These are phyloP conservation scores for Corvus hawaiiensis DNA, from an alignment of 2,113 vertebrate species.

Conservation along the genomic window DNA sequence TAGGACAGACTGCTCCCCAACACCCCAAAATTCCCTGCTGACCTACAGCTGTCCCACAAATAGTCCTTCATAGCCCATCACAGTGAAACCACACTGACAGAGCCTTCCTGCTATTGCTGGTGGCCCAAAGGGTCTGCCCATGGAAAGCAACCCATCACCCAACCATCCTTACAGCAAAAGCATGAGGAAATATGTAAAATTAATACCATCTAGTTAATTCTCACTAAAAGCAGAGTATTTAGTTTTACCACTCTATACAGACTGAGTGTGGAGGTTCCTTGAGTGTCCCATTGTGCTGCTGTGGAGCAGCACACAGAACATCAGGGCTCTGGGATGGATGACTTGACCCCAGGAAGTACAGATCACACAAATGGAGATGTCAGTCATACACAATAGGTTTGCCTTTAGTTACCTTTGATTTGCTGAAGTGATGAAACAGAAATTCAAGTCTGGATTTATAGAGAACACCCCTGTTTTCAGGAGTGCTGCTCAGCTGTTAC, in stretches of 20 bases:
- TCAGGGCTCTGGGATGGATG: background rate
- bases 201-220: background rate
- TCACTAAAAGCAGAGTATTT: background rate
- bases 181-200: background rate
- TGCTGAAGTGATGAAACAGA: background rate
- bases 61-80: background rate
- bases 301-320: background rate
- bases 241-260: background rate
- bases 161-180: background rate
- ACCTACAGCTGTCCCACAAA: background rate
- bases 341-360: background rate
- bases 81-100: accelerated
- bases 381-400: background rate
- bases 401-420: background rate
- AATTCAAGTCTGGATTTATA: background rate
- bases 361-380: background rate
- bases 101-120: background rate
- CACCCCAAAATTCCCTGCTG: background rate
- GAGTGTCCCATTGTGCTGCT: background rate
- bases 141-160: background rate
- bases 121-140: background rate
- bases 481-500: background rate
- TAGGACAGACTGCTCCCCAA: background rate
- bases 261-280: background rate
- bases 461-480: background rate